Evolutionary conservation across 2,888 invertebrate species (phyloP).

Genomic region (Acleris sparsana): DNA sequence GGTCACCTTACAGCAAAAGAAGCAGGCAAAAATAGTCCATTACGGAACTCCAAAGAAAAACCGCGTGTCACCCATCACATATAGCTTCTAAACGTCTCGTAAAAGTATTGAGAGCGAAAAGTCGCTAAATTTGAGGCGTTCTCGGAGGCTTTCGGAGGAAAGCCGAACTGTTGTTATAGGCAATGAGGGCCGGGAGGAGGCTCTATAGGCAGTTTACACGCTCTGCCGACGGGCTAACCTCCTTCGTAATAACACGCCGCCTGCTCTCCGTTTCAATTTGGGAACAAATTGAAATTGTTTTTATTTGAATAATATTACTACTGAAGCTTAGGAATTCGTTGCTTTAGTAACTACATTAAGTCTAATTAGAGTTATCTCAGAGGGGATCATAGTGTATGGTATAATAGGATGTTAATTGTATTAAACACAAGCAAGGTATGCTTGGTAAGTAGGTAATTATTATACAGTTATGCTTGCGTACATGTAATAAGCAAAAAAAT

Average conservation of each 20-base stretch:
- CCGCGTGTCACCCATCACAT: conserved; percentile 46
- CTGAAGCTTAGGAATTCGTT: too few species aligned
- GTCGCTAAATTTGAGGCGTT: conserved; percentile 81
- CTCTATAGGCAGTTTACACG: conserved; percentile 82
- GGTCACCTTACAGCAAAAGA: neutral
- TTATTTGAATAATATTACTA: conserved; percentile 82
- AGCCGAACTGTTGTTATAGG: conserved; percentile 78
- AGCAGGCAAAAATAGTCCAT: neutral
- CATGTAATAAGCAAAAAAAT: neutral
- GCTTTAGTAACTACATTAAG: too few species aligned
- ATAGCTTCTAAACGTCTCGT: conserved; percentile 71
- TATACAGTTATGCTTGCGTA: neutral
- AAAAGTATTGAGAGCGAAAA: conserved; percentile 79
- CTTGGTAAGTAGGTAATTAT: neutral
- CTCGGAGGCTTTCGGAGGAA: conserved; percentile 79
- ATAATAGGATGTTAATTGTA: conserved; percentile 20
- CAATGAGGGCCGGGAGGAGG: conserved; percentile 78
- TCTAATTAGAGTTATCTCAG: too few species aligned
- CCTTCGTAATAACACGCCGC: conserved; percentile 80
- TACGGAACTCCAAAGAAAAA: conserved; percentile 32
- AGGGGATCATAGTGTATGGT: too few species aligned
- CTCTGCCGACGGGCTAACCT: conserved; percentile 78
- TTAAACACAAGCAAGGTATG: conserved; percentile 10
- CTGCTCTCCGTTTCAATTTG: conserved; percentile 83
- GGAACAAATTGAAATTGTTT: conserved; percentile 84